phyloP scores from a whole-genome alignment of 2,888 invertebrate species.

The Latrodectus elegans region DNA sequence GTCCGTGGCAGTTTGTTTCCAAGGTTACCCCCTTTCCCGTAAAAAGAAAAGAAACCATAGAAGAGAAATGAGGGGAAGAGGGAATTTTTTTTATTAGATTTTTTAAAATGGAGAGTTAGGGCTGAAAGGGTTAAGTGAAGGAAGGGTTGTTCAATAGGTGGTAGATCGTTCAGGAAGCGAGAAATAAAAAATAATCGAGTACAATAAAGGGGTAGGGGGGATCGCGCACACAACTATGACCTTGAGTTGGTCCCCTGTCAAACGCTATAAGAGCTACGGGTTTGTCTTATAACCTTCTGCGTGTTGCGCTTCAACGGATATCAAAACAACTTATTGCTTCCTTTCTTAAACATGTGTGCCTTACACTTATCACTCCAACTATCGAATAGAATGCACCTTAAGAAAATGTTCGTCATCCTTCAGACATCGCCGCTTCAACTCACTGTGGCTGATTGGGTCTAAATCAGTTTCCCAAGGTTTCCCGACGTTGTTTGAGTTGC shows the following conservation, averaged over 20 bases:
- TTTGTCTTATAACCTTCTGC: constrained; percentile 53
- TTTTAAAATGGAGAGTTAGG: constrained; percentile 54
- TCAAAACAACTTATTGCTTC: constrained; percentile 10
- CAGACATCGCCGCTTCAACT: no score
- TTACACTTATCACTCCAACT: neutral
- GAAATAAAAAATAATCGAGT: constrained; percentile 52
- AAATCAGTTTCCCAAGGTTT: no score
- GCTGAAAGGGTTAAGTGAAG: constrained; percentile 69
- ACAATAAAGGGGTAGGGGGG: constrained; percentile 55
- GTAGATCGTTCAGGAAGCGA: constrained; percentile 65
- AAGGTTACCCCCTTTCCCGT: constrained; percentile 58
- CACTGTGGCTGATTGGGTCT: no score
- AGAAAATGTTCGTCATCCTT: no score
- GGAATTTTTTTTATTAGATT: constrained; percentile 38
- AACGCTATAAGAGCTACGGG: constrained; percentile 50
- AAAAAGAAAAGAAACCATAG: constrained; percentile 49
- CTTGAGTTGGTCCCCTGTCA: constrained; percentile 60
- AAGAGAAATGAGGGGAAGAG: constrained; percentile 43
- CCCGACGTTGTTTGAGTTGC: no score
- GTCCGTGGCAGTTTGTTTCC: constrained; percentile 61
- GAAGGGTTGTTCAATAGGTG: constrained; percentile 65
- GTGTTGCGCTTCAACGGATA: constrained; percentile 62
- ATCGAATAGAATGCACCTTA: neutral
- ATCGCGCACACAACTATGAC: constrained; percentile 58
- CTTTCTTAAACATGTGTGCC: neutral